Evolutionary conservation across 2,797 vertebrate genomes (phyloP), one percentile per base, ranked within the genome.

Genomic region (Cichlasoma orientale): DNA sequence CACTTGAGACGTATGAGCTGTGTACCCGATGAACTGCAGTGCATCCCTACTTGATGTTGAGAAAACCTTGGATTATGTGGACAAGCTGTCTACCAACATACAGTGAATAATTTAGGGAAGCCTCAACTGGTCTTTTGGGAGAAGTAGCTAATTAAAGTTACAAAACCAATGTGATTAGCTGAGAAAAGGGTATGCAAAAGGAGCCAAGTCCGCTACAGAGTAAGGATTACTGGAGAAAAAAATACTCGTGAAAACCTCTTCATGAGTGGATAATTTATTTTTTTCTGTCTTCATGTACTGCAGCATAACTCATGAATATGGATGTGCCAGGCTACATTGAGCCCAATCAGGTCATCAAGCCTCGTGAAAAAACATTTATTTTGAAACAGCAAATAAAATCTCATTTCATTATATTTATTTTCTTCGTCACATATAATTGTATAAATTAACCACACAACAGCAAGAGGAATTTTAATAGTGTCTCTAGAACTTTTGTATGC

Each of bases 261-360:
- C 13, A 29, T 50, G 9, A 11, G 13, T 69, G n/a, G 36, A 23
- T 33, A 61, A 52, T 13, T 44, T 21, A 11, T n/a, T 18, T 23
- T 56, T 29, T 57, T 75, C 6, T 29, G 31, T 56, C 58, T 56
- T 72, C 55, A 50, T 76, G 52, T 61, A 78, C 23, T 23, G 56
- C 75, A 77, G 56, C 36, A 59, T 69, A 56, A 59, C 38, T 73
- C 25, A 74, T 75, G 63, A 82, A 75, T 77, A 77, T 56, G 44
- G 10, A 82, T 78, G 52, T 74, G 75, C 5, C 18, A 54, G 52
- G 59, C 36, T 72, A 38, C 16, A 53, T 44, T 69, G 66, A 78
- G 55, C n/a, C 33, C 1, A 25, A 59, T 38, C 25, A 4, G 7
- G 21, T 31, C 74, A 50, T 52, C 61, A 77, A 72, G 36, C 47